Evolutionary conservation across 2,888 invertebrate species (phyloP).

Genomic region (Phania funesta): DNA sequence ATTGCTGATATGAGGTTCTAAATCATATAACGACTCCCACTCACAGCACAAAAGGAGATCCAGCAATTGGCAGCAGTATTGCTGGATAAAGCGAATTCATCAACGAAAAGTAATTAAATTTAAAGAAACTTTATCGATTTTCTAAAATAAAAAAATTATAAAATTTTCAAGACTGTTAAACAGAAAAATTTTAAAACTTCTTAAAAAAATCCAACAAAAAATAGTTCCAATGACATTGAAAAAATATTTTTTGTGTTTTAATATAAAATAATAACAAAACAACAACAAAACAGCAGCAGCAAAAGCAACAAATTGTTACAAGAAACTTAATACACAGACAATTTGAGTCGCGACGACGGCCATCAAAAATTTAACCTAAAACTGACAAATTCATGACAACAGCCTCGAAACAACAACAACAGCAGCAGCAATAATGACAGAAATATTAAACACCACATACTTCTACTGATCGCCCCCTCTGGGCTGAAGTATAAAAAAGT

Average conservation of each 20-base stretch:
- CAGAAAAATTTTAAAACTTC: too few relatives aligned
- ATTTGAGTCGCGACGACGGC: conserved; percentile 65
- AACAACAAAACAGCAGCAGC: neutral
- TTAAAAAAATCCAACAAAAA: conserved; percentile 28
- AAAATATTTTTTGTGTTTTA: neutral
- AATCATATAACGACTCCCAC: too few relatives aligned
- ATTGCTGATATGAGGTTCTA: too few relatives aligned
- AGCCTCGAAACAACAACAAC: conserved; percentile 46
- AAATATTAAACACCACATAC: conserved; percentile 51
- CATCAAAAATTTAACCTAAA: conserved; percentile 71
- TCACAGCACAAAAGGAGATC: too few relatives aligned
- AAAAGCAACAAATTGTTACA: conserved; percentile 25
- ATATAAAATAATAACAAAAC: conserved; percentile 13
- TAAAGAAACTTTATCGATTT: too few relatives aligned
- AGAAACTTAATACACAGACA: conserved; percentile 34
- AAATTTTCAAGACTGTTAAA: too few relatives aligned
- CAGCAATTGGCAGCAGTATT: too few relatives aligned
- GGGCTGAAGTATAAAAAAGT: conserved; percentile 42
- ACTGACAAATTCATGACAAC: conserved; percentile 71
- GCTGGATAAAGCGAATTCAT: too few relatives aligned
- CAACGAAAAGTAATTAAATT: too few relatives aligned
- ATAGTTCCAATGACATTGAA: conserved; percentile 43
- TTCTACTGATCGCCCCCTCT: conserved; percentile 60
- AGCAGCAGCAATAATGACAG: conserved; percentile 55
- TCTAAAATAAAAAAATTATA: too few relatives aligned